These are phyloP conservation scores for Rhinopithecus roxellana DNA, from an alignment of 2,113 vertebrate genomes.

Conservation along the genomic window DNA sequence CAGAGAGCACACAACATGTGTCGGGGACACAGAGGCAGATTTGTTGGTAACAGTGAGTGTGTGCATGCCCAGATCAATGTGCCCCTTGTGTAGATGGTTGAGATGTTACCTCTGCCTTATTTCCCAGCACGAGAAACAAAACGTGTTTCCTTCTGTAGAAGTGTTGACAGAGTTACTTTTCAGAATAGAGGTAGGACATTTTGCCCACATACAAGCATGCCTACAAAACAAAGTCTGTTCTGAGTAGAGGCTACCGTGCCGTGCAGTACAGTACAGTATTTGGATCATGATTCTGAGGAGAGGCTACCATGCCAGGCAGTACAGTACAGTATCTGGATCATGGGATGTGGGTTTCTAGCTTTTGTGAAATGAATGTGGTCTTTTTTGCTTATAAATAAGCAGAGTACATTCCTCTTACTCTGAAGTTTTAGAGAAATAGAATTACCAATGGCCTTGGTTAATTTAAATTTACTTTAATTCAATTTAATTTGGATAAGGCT, in stretches of 20 bases:
- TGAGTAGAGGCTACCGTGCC: neutral
- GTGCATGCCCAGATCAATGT: accelerated
- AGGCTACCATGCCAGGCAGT: neutral
- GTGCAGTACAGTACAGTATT: neutral
- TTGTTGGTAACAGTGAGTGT: neutral
- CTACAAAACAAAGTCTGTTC: neutral
- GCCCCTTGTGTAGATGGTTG: neutral
- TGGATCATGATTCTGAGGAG: neutral
- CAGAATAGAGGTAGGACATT: neutral
- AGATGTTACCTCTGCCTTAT: neutral
- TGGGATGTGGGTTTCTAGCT: neutral
- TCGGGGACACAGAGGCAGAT: neutral
- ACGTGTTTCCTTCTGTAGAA: neutral
- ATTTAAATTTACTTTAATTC: neutral
- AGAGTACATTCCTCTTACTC: neutral
- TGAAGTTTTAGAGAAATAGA: neutral
- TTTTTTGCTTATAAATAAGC: neutral
- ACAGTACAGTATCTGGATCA: neutral
- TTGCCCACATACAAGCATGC: neutral
- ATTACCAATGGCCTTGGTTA: neutral
- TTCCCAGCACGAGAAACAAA: neutral
- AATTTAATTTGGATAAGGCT: neutral
- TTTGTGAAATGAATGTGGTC: neutral
- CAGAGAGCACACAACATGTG: neutral
- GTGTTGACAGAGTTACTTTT: neutral